phyloP scores from a whole-genome alignment of 2,113 vertebrate genomes.

The Cochlearius cochlearius region DNA sequence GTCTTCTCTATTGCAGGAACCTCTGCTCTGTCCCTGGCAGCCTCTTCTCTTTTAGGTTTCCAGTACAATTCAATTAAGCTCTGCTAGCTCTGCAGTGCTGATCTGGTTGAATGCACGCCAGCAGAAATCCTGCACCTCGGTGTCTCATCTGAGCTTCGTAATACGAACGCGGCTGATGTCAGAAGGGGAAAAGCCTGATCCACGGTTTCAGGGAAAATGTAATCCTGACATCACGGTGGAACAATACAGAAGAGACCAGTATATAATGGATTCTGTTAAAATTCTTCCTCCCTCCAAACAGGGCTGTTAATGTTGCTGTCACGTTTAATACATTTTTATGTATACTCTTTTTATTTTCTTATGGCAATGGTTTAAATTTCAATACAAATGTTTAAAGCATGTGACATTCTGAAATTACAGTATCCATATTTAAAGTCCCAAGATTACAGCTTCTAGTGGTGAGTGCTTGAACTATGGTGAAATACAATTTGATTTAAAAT shows the following conservation, averaged over 20 bases:
- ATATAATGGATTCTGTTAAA: background rate
- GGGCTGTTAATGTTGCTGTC: slow-evolving; percentile 14
- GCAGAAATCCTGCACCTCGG: background rate
- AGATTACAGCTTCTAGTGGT: slow-evolving; percentile 36
- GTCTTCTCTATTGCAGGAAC: background rate
- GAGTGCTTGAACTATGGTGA: slow-evolving; percentile 58
- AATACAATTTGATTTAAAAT: slow-evolving; percentile 76
- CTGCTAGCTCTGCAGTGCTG: background rate
- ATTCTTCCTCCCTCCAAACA: background rate
- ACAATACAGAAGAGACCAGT: background rate
- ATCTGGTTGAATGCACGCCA: background rate
- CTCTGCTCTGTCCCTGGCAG: background rate
- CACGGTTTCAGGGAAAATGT: background rate
- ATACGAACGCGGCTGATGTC: background rate
- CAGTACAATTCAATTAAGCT: background rate
- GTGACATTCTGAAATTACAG: slow-evolving; percentile 50
- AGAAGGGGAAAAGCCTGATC: background rate
- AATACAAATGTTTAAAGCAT: slow-evolving; percentile 58
- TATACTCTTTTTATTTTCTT: slow-evolving; percentile 44
- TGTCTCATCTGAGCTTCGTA: background rate
- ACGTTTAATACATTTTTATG: slow-evolving; percentile 58
- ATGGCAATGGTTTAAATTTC: slow-evolving; percentile 55
- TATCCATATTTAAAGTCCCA: slow-evolving; percentile 57
- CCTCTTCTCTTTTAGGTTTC: background rate
- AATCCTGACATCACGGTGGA: background rate